A percentile compares a stretch with the other conserved stretches of the same genome.
Evolutionary conservation across 2,113 vertebrate species (phyloP).

Genomic region (Mesitornis unicolor): DNA sequence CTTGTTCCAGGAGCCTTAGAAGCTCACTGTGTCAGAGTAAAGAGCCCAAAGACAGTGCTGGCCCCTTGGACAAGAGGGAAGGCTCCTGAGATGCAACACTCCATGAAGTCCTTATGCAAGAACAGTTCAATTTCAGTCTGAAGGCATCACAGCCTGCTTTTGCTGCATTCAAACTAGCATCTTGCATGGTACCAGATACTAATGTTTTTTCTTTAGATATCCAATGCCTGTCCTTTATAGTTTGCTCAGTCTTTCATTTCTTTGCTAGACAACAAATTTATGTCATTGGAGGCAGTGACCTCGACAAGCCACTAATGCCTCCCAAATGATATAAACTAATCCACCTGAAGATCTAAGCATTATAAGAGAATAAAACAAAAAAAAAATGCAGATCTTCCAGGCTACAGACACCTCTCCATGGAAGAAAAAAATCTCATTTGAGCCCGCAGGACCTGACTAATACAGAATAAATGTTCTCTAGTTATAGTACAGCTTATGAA

Average conservation of each 20-base stretch:
- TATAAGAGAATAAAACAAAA: neutral
- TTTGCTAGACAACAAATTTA: neutral
- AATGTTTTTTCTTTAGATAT: neutral
- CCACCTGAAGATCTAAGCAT: neutral
- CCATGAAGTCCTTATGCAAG: neutral
- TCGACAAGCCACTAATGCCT: fast-evolving
- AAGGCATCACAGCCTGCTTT: neutral
- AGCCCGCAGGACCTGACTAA: neutral
- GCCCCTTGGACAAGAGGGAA: neutral
- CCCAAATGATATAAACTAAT: neutral
- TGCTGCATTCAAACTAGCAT: neutral
- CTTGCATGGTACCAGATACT: neutral
- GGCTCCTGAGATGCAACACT: fast-evolving
- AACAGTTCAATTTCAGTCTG: neutral
- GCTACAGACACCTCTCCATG: neutral
- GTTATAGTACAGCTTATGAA: neutral
- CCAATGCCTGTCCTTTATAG: neutral
- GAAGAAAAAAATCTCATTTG: neutral
- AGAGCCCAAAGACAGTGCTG: fast-evolving
- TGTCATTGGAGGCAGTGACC: neutral
- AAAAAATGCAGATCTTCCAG: neutral
- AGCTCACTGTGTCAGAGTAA: fast-evolving
- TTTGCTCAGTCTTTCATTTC: neutral
- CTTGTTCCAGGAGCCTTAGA: neutral
- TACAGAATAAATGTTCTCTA: neutral